phyloP scores from a whole-genome alignment of 23 tunicate genomes.

The Styela plicata region DNA sequence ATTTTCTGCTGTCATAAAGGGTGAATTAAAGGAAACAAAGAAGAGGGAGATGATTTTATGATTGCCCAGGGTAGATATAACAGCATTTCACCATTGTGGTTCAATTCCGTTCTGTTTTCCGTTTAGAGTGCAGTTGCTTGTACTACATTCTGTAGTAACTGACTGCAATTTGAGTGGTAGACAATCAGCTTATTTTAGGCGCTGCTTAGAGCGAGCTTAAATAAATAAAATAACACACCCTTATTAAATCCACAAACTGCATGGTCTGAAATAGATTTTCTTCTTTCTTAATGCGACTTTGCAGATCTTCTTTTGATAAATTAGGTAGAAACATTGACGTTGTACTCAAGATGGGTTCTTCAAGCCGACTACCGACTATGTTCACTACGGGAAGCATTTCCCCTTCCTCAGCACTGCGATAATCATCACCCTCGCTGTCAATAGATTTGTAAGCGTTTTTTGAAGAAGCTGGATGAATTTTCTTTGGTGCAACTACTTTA shows the following conservation, averaged over 20 bases:
- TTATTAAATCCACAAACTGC: slow-evolving; percentile 21
- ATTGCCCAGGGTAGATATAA: too few relatives aligned
- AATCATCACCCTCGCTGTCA: background rate
- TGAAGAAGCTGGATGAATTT: background rate
- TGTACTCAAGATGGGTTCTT: background rate
- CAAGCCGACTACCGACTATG: background rate
- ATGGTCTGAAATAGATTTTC: slow-evolving; percentile 11
- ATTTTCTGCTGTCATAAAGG: too few relatives aligned
- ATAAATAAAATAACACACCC: too few relatives aligned
- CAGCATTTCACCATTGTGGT: too few relatives aligned
- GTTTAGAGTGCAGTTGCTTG: too few relatives aligned
- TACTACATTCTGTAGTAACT: too few relatives aligned
- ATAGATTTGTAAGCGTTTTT: background rate
- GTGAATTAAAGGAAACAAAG: too few relatives aligned
- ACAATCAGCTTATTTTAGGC: too few relatives aligned
- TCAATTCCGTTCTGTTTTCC: too few relatives aligned
- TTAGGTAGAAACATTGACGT: background rate
- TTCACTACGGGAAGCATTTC: background rate
- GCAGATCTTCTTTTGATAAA: slow-evolving; percentile 1
- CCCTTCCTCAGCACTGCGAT: background rate
- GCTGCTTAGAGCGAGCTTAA: too few relatives aligned
- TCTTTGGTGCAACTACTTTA: background rate
- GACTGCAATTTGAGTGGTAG: too few relatives aligned
- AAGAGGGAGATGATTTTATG: too few relatives aligned
- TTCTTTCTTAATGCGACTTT: slow-evolving; percentile 8